A percentile compares a stretch with the other conserved stretches of the same genome.
phyloP scores from a whole-genome alignment of 2,113 vertebrate species.

The Chrysemys picta region DNA sequence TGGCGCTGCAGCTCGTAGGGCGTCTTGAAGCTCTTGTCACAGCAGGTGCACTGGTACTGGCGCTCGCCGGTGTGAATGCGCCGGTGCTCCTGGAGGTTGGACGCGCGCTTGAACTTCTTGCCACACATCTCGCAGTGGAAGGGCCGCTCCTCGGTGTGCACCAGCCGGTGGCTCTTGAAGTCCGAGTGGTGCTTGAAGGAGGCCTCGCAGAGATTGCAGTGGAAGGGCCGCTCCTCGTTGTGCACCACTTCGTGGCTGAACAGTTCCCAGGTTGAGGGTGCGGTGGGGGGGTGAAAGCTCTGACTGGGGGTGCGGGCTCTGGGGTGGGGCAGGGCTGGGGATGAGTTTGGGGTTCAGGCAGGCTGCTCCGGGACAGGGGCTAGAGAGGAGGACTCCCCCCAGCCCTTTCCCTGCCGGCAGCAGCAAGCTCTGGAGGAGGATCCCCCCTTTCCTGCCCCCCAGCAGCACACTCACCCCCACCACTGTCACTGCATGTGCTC shows the following conservation, averaged over 20 bases:
- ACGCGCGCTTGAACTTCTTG: constrained; percentile 58
- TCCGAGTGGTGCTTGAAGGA: constrained; percentile 74
- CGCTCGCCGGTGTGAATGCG: constrained; percentile 61
- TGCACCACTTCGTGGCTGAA: constrained; percentile 72
- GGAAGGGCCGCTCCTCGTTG: constrained; percentile 62
- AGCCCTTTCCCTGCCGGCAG: no score
- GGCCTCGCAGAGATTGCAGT: constrained; percentile 53
- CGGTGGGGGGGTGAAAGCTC: no score
- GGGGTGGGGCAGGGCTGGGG: no score
- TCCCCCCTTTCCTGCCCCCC: no score
- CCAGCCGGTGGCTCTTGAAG: constrained; percentile 63
- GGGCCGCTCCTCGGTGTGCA: constrained; percentile 59
- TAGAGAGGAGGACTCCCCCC: no score
- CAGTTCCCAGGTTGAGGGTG: constrained; percentile 54
- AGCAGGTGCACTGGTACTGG: constrained; percentile 35
- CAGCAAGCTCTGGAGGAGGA: no score
- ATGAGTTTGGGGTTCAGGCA: no score
- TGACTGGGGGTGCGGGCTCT: no score
- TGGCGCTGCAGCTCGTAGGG: constrained; percentile 59
- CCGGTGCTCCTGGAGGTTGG: constrained; percentile 63
- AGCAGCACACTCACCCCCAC: no score
- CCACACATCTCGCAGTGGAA: constrained; percentile 60
- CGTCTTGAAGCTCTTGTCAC: constrained; percentile 60
- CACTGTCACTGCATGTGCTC: no score
- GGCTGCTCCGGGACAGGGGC: no score